Evolutionary conservation across 2,113 vertebrate genomes (phyloP), one percentile per base, ranked within the genome.

Genomic region (Stigmatopora argus): DNA sequence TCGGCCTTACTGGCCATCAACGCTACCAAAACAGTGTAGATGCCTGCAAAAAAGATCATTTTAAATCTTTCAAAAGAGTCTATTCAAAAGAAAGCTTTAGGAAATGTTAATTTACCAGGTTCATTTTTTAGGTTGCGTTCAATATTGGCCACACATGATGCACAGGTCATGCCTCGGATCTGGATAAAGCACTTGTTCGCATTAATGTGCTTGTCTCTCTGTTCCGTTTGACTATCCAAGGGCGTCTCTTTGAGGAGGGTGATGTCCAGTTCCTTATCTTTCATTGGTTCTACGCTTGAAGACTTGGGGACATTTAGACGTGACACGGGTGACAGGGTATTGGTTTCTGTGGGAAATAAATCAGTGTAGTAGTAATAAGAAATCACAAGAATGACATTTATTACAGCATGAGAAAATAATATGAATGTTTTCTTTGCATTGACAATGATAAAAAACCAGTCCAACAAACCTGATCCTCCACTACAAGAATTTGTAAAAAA

Each of bases 1-100:
- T 99, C 97, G 35, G 97, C 96, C 83, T 99, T 99, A 47, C 96
- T 94, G n/a, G 96, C 95, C 97, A 99, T 99, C 0, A 99, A 87
- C 19, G 96, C 94, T 11, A 99, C 97, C 56, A 99, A 90, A 23
- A 99, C 92, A 0, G 94, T 96, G 77, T 91, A 89, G 75, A 99
- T 93, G 57, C 97, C 97, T 99, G 60, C 53, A 64, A 14, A 72
- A 64, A 0, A 78, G 1, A 58, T 19, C 31, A 56, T 61, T 67
- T 74, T 56, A 80, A 38, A 1, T 21, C 7, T 12, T 15, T 49
- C 0, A 62, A 61, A 3, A 15, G 11, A 44, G 19, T 61, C n/a
- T 12, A 21, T 21, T 45, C n/a, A 17, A 17, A 34, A 15, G 23
- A 61, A 45, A 44, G 5, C 14, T 19, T 0, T 3, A 45, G 3